phyloP scores from a whole-genome alignment of 2,888 invertebrate species.

The Callimorpha dominula region DNA sequence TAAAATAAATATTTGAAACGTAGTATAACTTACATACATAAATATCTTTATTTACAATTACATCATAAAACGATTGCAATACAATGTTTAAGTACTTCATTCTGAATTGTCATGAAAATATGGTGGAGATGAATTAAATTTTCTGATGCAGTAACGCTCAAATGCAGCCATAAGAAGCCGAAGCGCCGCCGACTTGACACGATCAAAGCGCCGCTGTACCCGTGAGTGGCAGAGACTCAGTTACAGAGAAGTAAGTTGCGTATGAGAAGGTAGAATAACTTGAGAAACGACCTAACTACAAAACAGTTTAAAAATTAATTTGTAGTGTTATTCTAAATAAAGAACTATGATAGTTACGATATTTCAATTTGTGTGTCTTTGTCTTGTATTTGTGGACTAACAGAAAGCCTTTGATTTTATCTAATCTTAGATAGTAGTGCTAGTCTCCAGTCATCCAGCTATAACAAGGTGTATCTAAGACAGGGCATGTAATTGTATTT shows the following conservation, averaged over 20 bases:
- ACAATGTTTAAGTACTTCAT: background rate
- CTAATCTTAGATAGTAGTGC: too few relatives aligned
- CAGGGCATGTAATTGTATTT: too few relatives aligned
- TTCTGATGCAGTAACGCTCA: slow-evolving; percentile 4
- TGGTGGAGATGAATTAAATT: slow-evolving; percentile 9
- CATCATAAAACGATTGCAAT: background rate
- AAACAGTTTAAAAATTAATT: background rate
- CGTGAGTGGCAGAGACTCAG: slow-evolving; percentile 43
- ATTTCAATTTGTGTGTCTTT: too few relatives aligned
- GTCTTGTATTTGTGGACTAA: too few relatives aligned
- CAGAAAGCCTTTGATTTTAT: too few relatives aligned
- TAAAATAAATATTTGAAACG: background rate
- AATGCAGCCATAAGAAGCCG: slow-evolving; percentile 47
- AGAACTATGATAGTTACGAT: background rate
- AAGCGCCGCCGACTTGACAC: slow-evolving; percentile 64
- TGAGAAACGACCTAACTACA: background rate
- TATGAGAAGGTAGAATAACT: slow-evolving; percentile 22
- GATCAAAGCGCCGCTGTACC: slow-evolving; percentile 68
- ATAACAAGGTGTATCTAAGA: too few relatives aligned
- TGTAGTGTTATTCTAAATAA: too few relatives aligned
- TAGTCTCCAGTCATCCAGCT: too few relatives aligned
- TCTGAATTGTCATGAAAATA: slow-evolving; percentile 11
- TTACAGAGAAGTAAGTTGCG: slow-evolving; percentile 41
- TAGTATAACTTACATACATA: background rate
- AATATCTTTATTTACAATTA: background rate